Conservation (phyloP, 2,888 invertebrate genomes). For the Brachyptera putata region DNA sequence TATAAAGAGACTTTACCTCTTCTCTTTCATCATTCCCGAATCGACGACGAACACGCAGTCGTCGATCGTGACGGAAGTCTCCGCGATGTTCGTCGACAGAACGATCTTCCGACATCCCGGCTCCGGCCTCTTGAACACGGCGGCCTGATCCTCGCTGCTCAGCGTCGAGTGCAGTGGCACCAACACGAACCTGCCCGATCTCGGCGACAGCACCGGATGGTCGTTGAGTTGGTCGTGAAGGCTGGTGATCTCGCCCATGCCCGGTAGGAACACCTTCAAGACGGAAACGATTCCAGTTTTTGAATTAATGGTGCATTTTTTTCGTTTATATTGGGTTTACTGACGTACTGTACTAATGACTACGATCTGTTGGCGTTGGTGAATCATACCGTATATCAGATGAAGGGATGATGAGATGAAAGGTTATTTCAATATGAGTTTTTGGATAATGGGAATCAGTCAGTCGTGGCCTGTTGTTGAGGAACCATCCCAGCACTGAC, state of each 20-base stretch:
- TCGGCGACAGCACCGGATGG: constrained; percentile 59
- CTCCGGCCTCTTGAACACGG: constrained; percentile 66
- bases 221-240: constrained; percentile 64
- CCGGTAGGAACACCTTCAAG: constrained; percentile 73
- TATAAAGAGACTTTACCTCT: too few relatives aligned
- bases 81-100: constrained; percentile 86
- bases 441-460: too few relatives aligned
- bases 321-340: neutral
- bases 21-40: constrained; percentile 89
- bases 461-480: too few relatives aligned
- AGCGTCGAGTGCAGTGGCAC: constrained; percentile 84
- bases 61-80: constrained; percentile 93
- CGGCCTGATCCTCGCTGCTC: constrained; percentile 76
- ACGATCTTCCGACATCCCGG: constrained; percentile 79
- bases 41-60: constrained; percentile 94
- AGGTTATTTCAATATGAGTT: too few relatives aligned
- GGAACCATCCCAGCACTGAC: too few relatives aligned
- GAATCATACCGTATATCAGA: too few relatives aligned
- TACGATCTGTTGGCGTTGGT: too few relatives aligned
- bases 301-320: neutral
- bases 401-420: too few relatives aligned
- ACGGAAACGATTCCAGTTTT: neutral
- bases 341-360: too few relatives aligned
- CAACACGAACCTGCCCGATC: constrained; percentile 61
- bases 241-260: constrained; percentile 71